Percentiles rank a stretch among this genome's conserved stretches.
Conservation (phyloP, 1,140 invertebrate genomes). For the Diploscapter pachys region DNA sequence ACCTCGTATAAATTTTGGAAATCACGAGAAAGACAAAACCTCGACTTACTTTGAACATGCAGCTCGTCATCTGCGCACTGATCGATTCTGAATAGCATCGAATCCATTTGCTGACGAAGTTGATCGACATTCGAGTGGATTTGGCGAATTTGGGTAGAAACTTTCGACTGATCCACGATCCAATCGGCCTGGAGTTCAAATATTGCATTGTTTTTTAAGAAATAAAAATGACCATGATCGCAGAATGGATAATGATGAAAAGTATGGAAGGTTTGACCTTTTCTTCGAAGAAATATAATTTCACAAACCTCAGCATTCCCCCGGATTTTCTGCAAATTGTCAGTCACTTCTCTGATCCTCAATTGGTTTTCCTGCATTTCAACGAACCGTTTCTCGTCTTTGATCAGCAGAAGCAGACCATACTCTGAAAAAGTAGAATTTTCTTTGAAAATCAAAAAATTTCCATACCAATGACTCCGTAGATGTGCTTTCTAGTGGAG, state of each 20-base stretch:
- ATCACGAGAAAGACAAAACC: no score
- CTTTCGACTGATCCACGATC: conserved; percentile 9
- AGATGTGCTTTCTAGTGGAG: conserved; percentile 24
- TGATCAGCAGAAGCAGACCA: conserved; percentile 23
- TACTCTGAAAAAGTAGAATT: conserved; percentile 16
- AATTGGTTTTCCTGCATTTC: neutral
- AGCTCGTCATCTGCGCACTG: no score
- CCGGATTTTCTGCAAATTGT: neutral
- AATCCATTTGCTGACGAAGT: no score
- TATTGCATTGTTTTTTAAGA: conserved; percentile 6
- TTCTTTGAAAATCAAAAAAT: neutral
- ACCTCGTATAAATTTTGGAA: no score
- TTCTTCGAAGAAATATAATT: neutral
- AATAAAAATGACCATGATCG: neutral
- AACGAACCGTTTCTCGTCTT: neutral
- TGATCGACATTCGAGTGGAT: no score
- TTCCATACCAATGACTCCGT: conserved; percentile 23
- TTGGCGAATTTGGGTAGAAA: no score
- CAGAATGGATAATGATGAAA: neutral
- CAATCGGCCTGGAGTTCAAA: conserved; percentile 1
- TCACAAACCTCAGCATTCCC: neutral
- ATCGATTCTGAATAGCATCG: no score
- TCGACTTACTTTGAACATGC: no score
- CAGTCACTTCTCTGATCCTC: neutral
- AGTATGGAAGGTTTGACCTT: neutral